Base-by-base conservation (phyloP, 2,113 vertebrate genomes). In the Micronisus gabar region DNA sequence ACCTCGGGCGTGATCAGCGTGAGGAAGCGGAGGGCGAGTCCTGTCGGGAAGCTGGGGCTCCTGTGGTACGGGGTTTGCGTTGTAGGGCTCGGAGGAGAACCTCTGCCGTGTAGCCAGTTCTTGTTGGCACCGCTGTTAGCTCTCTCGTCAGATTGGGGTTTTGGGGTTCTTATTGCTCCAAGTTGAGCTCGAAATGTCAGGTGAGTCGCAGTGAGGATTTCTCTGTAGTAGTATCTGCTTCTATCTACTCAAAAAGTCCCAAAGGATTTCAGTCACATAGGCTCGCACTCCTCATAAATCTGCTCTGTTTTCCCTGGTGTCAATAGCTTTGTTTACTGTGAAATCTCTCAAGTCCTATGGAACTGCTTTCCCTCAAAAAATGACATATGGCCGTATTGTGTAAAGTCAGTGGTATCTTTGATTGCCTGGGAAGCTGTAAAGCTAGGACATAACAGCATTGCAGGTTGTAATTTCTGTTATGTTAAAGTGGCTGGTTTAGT, bases 321-420 rank as follows among this genome's bases (percentile, higher is more conserved):
- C 11, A 1, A 0, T 7, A 27, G 5, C 17, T 56, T 40, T 56
- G 20, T 16, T 58, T 29, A 43, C 14, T 17, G 0, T 15, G 68
- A 56, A 48, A 5, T 18, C 30, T 59, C 15, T 10, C 29, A 27
- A 47, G 48, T 26, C 14, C 16, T 11, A 0, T 14, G 30, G 18
- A 86, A 41, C 12, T 32, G 13, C 16, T 65, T 65, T 27, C 15
- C 11, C 14, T 38, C 4, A 17, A 8, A 34, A 71, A 52, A 5
- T 9, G 0, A 5, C 20, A 0, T 7, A 1, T 6, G 30, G 5
- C 10, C 3, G 0, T 12, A 2, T 14, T 66, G 1, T 13, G 2
- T 34, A n/a, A 47, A 43, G 19, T 9, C 23, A 25, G 15, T 12
- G 23, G 23, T 52, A 2, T 1, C 40, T 87, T 65, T 61, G 18